Conservation (phyloP, 2,797 vertebrate genomes). For the Betta splendens region DNA sequence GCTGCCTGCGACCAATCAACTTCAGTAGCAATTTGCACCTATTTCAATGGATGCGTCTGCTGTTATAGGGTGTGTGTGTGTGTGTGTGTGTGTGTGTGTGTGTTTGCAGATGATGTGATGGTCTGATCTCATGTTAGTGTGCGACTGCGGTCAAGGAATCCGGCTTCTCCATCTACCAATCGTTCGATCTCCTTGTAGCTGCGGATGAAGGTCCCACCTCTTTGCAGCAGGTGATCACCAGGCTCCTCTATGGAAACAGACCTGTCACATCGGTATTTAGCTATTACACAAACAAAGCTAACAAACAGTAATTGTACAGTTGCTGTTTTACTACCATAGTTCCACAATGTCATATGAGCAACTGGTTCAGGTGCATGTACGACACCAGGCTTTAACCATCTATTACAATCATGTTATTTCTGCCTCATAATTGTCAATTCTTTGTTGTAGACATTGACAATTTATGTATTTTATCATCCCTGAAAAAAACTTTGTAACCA, state of each 20-base stretch:
- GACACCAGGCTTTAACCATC: no score
- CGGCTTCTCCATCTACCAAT: conserved; percentile 56
- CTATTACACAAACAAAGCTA: no score
- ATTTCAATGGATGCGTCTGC: conserved; percentile 5
- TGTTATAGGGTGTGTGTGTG: neutral
- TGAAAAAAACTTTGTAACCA: no score
- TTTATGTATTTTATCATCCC: no score
- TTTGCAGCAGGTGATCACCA: conserved; percentile 63
- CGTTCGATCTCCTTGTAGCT: conserved; percentile 62
- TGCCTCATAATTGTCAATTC: no score
- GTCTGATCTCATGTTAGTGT: conserved; percentile 57
- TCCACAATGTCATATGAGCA: no score
- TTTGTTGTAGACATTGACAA: no score
- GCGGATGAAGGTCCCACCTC: conserved; percentile 54
- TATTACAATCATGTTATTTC: no score
- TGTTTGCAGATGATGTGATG: conserved; percentile 52
- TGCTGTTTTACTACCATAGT: no score
- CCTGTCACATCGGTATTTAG: conserved; percentile 60
- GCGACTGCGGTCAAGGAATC: conserved; percentile 59
- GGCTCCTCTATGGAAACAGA: conserved; percentile 46
- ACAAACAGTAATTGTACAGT: no score
- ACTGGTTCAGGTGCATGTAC: no score
- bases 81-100: conserved; percentile 7
- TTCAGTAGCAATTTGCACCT: conserved; percentile 16
- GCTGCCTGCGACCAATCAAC: conserved; percentile 8